Conservation (phyloP, 2,113 vertebrate genomes). For the Centrocercus urophasianus region DNA sequence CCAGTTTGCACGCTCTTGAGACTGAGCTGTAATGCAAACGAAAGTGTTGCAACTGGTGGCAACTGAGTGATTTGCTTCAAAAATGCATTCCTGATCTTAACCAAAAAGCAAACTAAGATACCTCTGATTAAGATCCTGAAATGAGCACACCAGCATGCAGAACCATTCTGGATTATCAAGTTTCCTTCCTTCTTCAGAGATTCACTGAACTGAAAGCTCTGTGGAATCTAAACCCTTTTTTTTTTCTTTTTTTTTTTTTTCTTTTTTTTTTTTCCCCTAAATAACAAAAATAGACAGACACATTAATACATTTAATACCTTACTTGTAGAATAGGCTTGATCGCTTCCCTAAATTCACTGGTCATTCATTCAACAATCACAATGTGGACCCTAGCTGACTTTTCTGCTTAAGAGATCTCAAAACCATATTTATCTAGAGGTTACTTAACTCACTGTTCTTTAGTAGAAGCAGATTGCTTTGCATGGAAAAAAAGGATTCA, state of each 20-base stretch:
- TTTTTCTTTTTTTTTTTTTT: neutral
- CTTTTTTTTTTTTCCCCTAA: neutral
- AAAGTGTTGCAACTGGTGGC: neutral
- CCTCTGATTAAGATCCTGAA: neutral
- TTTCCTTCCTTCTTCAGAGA: neutral
- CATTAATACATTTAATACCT: neutral
- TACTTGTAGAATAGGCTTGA: neutral
- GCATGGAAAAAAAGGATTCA: neutral
- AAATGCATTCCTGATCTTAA: neutral
- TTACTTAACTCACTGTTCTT: neutral
- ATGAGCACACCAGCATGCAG: neutral
- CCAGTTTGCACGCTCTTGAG: neutral
- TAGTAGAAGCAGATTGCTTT: neutral
- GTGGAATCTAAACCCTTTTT: neutral
- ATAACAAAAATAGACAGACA: neutral
- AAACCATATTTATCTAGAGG: neutral
- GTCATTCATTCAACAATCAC: neutral
- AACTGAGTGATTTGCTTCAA: neutral
- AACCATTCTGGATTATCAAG: neutral
- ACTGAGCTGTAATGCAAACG: neutral
- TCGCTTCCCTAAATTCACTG: neutral
- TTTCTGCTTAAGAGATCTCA: neutral
- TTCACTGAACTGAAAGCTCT: neutral
- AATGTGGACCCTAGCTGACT: neutral
- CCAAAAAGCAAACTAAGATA: neutral